These are phyloP conservation scores for Trachelipus rathkii DNA, from an alignment of 1,140 invertebrate genomes.

Conservation along the genomic window DNA sequence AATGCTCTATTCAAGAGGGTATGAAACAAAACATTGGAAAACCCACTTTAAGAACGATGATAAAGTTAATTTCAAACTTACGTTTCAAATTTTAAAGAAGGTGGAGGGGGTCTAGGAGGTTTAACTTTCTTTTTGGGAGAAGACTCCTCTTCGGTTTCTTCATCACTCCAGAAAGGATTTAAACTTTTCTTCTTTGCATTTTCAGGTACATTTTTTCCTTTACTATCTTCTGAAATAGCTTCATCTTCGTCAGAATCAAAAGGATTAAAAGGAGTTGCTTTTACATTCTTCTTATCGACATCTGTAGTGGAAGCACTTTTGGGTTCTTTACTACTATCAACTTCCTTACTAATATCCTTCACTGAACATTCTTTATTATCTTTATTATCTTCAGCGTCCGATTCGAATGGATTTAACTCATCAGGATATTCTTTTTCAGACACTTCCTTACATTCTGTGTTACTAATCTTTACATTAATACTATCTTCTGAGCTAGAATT, in stretches of 20 bases:
- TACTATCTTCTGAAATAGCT: neutral
- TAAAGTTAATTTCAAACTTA: neutral
- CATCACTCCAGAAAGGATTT: slow-evolving; percentile 68
- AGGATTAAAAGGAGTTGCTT: slow-evolving; percentile 63
- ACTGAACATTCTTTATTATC: slow-evolving; percentile 14
- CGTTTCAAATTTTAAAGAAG: slow-evolving; percentile 25
- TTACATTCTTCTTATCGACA: slow-evolving; percentile 59
- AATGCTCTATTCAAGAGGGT: too few species aligned
- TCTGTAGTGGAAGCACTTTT: slow-evolving; percentile 46
- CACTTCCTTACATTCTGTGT: neutral
- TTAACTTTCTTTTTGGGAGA: slow-evolving; percentile 32
- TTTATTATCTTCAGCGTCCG: slow-evolving; percentile 46
- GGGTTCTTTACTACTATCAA: neutral
- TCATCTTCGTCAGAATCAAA: slow-evolving; percentile 49
- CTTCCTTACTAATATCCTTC: neutral
- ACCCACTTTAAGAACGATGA: too few species aligned
- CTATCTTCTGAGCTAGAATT: neutral
- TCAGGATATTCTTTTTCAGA: slow-evolving; percentile 59
- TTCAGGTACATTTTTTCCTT: slow-evolving; percentile 30
- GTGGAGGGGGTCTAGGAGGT: slow-evolving; percentile 44
- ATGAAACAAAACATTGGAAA: too few species aligned
- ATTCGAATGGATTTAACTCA: slow-evolving; percentile 66
- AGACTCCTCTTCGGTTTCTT: slow-evolving; percentile 54
- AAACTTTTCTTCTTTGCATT: slow-evolving; percentile 48
- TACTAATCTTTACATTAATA: neutral